Evolutionary conservation across 2,113 vertebrate species (phyloP), one percentile per base, ranked within the genome.

Genomic region (Archocentrus centrarchus): DNA sequence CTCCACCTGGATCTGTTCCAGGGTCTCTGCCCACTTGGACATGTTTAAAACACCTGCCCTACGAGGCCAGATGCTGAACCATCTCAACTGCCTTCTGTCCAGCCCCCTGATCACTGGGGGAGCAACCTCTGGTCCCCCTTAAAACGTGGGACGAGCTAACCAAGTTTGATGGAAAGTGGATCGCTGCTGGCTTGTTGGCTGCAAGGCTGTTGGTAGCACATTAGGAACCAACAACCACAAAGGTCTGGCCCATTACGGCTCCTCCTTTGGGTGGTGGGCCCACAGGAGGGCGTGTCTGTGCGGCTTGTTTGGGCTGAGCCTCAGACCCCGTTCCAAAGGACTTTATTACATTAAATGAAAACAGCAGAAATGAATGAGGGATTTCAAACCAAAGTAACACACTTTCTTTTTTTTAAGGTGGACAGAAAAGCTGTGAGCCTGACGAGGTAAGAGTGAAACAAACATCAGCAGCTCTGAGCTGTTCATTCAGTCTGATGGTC

Each of bases 391-490:
- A 64, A 13, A 64, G n/a, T 41, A 64, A 64, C 35, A 64, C 13
- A 24, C 6, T 66, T 66, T 66, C 63, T 66, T 24, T 18, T 41
- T 39, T 41, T 66, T 15, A 9, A 66, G 39, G n/a, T 5, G 0
- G 41, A 14, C 35, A 44, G n/a, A 44, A 44, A 44, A 66, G 63
- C n/a, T 20, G 60, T 18, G 11, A 24, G 39, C 2, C 39, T 9
- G 37, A 18, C 17, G 35, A 62, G 32, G 30, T 66, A 0, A 2
- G n/a, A 44, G n/a, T 24, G 13, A 66, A 24, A 6, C 18, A 11
- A 24, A 24, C 20, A 22, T 11, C 62, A 64, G 0, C 35, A 64
- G 3, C 62, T 14, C n/a, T 0, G 32, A 37, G 35, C 0, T 4
- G 0, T 22, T 17, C 37, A 13, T 10, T 64, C 62, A 7, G 18